Percentiles rank a stretch among this genome's conserved stretches.
Conservation (phyloP, 2,888 invertebrate genomes). For the Byasa hedistus region DNA sequence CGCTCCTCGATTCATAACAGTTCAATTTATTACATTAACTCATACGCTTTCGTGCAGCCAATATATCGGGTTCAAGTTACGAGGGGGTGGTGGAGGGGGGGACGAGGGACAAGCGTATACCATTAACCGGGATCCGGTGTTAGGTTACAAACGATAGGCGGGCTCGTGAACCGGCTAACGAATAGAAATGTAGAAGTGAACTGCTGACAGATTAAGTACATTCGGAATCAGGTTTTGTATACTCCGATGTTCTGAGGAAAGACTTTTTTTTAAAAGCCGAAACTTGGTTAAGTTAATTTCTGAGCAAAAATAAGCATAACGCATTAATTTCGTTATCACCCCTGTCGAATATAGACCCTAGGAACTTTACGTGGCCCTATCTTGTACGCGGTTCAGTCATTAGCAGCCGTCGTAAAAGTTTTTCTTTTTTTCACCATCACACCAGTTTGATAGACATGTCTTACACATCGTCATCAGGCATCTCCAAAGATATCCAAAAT, state of each 20-base stretch:
- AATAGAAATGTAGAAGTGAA: conserved; percentile 1
- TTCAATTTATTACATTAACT: conserved; percentile 1
- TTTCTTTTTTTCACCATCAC: no score
- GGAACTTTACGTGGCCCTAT: no score
- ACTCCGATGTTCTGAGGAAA: neutral
- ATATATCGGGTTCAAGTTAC: conserved; percentile 37
- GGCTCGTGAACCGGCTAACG: neutral
- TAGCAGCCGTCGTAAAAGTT: no score
- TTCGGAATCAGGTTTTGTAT: neutral
- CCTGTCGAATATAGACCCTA: no score
- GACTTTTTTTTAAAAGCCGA: neutral
- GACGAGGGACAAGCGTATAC: conserved; percentile 37
- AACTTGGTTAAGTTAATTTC: no score
- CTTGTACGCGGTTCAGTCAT: no score
- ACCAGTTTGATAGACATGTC: no score
- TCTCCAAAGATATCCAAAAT: no score
- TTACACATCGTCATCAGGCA: no score
- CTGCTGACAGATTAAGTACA: neutral
- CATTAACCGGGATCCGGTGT: conserved; percentile 44
- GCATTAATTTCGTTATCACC: no score
- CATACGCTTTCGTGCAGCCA: conserved; percentile 22
- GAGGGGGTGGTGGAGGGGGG: conserved; percentile 12
- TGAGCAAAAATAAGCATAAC: no score
- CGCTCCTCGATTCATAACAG: neutral
- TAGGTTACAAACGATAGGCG: conserved; percentile 32